Percentiles rank a stretch among this genome's conserved stretches.
These are phyloP conservation scores for Planococcus citri DNA, from an alignment of 1,140 invertebrate genomes.

Conservation along the genomic window DNA sequence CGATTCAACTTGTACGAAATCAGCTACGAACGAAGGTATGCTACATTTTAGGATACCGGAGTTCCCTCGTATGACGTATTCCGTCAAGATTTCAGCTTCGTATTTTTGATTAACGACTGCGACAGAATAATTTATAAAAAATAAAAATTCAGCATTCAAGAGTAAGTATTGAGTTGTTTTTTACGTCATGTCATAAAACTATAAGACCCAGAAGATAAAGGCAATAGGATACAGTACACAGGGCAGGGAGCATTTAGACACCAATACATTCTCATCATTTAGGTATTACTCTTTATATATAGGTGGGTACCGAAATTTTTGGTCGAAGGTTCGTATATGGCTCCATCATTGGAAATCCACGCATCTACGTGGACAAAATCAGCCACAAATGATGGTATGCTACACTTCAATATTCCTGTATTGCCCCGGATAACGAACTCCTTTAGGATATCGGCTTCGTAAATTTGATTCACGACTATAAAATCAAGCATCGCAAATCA, in stretches of 20 bases:
- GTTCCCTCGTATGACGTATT: constrained; percentile 84
- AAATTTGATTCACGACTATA: constrained; percentile 65
- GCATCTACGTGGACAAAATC: constrained; percentile 72
- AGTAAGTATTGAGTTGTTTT: too few relatives aligned
- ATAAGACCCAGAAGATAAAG: too few relatives aligned
- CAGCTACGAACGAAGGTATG: constrained; percentile 81
- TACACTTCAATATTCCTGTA: constrained; percentile 74
- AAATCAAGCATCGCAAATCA: constrained; percentile 21
- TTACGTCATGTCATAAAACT: too few relatives aligned
- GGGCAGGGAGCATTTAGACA: too few relatives aligned
- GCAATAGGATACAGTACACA: too few relatives aligned
- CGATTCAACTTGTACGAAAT: constrained; percentile 77
- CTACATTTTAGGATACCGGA: constrained; percentile 84
- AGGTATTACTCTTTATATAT: too few relatives aligned
- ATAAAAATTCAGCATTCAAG: too few relatives aligned
- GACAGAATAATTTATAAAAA: constrained; percentile 27
- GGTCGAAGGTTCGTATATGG: not conserved
- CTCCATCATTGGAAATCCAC: constrained; percentile 41
- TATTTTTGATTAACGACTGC: constrained; percentile 82
- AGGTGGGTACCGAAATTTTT: constrained; percentile 15
- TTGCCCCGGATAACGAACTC: constrained; percentile 77
- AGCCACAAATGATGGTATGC: constrained; percentile 73
- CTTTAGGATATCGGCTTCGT: constrained; percentile 69
- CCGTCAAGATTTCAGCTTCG: constrained; percentile 80
- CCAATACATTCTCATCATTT: too few relatives aligned